These are phyloP conservation scores for Drosophila melanosoma DNA, from an alignment of 2,888 invertebrate species.

Conservation along the genomic window DNA sequence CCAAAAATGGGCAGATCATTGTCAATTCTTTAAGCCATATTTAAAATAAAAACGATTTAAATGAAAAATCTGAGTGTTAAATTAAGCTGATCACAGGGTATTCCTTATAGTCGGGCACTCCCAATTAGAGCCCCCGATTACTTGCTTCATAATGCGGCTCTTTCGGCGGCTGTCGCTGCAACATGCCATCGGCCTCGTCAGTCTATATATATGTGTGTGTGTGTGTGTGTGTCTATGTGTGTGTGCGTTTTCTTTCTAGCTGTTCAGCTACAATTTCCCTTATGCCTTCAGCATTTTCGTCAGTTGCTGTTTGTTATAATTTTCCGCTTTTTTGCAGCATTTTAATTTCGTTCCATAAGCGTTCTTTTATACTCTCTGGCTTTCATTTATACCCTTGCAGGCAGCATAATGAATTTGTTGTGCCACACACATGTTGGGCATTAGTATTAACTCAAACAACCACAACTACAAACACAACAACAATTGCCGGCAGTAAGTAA, in stretches of 20 bases:
- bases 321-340: conserved; percentile 81
- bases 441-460: background rate
- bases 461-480: no score
- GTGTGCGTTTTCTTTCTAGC: conserved; percentile 68
- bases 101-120: conserved; percentile 6
- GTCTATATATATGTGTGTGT: conserved; percentile 16
- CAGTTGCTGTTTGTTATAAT: conserved; percentile 75
- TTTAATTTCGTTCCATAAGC: conserved; percentile 81
- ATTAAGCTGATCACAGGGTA: conserved; percentile 8
- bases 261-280: conserved; percentile 72
- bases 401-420: conserved; percentile 14
- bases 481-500: background rate
- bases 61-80: background rate
- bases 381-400: conserved; percentile 28
- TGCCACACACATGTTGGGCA: conserved; percentile 12
- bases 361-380: conserved; percentile 43
- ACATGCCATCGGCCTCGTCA: conserved; percentile 40
- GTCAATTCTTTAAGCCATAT: background rate
- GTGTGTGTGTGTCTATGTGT: conserved; percentile 20
- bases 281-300: conserved; percentile 65
- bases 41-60: background rate
- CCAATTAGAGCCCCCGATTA: background rate
- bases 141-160: conserved; percentile 66
- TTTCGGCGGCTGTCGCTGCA: conserved; percentile 39
- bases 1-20: background rate